Evolutionary conservation across 2,797 vertebrate species (phyloP), one percentile per base, ranked within the genome.

Genomic region (Distichodus sexfasciatus): DNA sequence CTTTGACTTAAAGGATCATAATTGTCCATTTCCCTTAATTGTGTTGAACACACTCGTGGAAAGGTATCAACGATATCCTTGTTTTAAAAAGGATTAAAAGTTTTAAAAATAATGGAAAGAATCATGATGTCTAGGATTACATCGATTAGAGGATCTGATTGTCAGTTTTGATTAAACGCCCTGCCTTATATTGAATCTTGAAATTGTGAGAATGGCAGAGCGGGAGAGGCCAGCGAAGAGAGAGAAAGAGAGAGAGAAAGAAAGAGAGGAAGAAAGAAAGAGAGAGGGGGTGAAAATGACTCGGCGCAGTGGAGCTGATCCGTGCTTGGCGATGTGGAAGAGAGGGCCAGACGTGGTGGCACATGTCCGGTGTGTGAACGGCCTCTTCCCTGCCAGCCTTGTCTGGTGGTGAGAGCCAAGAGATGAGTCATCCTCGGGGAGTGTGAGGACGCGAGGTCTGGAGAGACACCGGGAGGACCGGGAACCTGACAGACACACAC

Each of bases 361-460:
- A 80, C 79, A 78, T 73, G 76, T 80, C 73, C 74, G 60, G 63
- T 70, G 50, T 63, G 38, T 65, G 75, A 73, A 73, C 76, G 59
- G 76, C 73, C 76, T 73, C 74, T 80, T 74, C 74, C 63, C 79
- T 74, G 73, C 73, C 73, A 74, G 76, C 60, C 54, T 70, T 59
- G 76, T 78, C 76, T 80, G 70, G 74, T 64, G 64, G 50, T 62
- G 41, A 21, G 69, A 76, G 78, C 78, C 76, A 80, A 75, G 57
- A 43, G 58, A 80, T 80, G 78, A 80, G 58, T 82, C 78, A 80
- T 80, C 74, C 71, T 75, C 68, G 8, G 69, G 29, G 76, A 80
- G 78, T 75, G 76, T 78, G 80, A 80, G 76, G 75, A 80, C 80
- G 75, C 69, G 38, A 66, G 62, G 78, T 76, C 78, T 75, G 78